phyloP scores from a whole-genome alignment of 37 sponge, comb jelly and placozoan genomes.

The Cladorhizidae sp. region DNA sequence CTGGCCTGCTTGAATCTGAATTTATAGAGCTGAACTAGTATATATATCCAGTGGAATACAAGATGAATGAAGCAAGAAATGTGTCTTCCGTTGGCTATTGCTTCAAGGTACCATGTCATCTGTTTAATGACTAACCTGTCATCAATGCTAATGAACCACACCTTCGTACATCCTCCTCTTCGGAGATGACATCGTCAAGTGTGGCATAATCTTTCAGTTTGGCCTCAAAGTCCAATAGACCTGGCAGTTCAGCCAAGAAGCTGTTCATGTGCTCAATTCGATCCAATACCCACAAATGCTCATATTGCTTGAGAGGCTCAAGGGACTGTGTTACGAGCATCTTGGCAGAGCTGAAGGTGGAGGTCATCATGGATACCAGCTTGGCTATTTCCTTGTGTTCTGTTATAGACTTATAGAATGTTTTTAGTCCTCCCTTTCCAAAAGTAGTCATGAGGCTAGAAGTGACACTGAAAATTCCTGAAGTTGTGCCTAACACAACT shows the following conservation, averaged over 20 bases:
- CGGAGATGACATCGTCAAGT: conserved; percentile 54
- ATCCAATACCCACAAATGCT: conserved; percentile 88
- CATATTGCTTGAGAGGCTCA: conserved; percentile 80
- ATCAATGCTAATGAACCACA: conserved; percentile 72
- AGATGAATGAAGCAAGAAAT: too few species aligned
- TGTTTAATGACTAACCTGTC: conserved; percentile 64
- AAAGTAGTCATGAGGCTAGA: not conserved
- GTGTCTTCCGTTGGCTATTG: too few species aligned
- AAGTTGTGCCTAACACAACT: conserved; percentile 18
- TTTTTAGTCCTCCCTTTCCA: not conserved
- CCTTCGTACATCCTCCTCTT: conserved; percentile 42
- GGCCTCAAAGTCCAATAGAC: conserved; percentile 89
- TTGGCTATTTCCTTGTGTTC: conserved; percentile 97
- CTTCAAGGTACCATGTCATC: too few species aligned
- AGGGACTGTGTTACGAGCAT: conserved; percentile 67
- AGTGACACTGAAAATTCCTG: not conserved
- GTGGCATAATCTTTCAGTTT: conserved; percentile 57
- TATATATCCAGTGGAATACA: too few species aligned
- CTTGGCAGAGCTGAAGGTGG: conserved; percentile 89
- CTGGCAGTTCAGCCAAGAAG: conserved; percentile 80
- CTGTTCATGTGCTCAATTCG: conserved; percentile 61
- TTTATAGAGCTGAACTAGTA: too few species aligned
- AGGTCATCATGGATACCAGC: conserved; percentile 75
- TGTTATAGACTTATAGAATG: conserved; percentile 58
- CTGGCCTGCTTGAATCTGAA: too few species aligned